phyloP scores from a whole-genome alignment of 1,140 invertebrate genomes.

The Bombus superbus region DNA sequence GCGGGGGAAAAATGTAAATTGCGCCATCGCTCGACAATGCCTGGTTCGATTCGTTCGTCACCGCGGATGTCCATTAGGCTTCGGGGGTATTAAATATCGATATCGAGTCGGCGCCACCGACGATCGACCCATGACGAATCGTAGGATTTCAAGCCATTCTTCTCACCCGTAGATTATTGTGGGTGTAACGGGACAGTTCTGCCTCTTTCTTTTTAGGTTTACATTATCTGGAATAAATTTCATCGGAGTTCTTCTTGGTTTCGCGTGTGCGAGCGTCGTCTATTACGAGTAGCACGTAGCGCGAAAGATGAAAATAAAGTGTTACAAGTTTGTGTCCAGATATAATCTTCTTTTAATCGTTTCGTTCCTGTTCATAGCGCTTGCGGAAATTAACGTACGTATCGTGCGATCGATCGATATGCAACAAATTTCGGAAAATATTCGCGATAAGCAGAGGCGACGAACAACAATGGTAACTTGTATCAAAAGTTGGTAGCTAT shows the following conservation, averaged over 20 bases:
- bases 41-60: constrained; percentile 36
- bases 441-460: not conserved
- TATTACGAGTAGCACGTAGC: not conserved
- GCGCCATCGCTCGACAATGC: constrained; percentile 28
- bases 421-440: not conserved
- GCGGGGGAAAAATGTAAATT: constrained; percentile 40
- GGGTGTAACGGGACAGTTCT: not conserved
- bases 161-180: too few species aligned
- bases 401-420: not conserved
- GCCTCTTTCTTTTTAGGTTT: too few species aligned
- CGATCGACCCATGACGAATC: constrained; percentile 10
- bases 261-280: not conserved
- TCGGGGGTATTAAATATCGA: constrained; percentile 24
- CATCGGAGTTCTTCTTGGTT: not conserved
- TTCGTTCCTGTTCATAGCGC: not conserved
- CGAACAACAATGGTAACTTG: not conserved
- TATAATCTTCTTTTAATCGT: too few species aligned
- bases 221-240: not conserved
- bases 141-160: not conserved
- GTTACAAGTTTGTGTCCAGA: not conserved
- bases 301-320: not conserved
- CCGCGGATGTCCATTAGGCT: constrained; percentile 38
- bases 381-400: not conserved
- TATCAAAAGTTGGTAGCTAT: not conserved
- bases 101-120: not conserved